Evolutionary conservation across 2,113 vertebrate species (phyloP).

Genomic region (Mesocricetus auratus): DNA sequence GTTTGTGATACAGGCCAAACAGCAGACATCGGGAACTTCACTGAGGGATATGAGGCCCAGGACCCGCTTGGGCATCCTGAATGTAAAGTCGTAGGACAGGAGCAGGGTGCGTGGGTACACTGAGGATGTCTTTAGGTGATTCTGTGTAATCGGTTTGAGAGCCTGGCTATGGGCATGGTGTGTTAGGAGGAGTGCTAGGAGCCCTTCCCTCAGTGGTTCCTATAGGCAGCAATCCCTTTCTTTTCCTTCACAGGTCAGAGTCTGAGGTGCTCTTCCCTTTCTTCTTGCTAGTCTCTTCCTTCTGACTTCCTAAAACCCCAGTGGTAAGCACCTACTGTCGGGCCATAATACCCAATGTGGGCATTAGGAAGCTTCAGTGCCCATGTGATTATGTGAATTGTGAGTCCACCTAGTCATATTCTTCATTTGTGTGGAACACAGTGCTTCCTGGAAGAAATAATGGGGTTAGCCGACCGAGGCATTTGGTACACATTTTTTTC

Average conservation of each 20-base stretch:
- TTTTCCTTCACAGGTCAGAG: not conserved
- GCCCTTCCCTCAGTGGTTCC: accelerated
- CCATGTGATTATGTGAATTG: not conserved
- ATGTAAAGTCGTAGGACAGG: not conserved
- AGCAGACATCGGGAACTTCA: not conserved
- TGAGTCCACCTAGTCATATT: not conserved
- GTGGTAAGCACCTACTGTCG: not conserved
- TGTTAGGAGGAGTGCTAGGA: not conserved
- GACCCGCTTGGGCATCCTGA: not conserved
- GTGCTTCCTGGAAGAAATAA: slow-evolving; percentile 11
- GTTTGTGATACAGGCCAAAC: not conserved
- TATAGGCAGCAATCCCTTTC: not conserved
- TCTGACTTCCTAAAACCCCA: not conserved
- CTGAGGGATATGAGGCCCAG: not conserved
- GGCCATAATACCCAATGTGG: not conserved
- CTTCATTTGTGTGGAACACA: not conserved
- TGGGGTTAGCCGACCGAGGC: not conserved
- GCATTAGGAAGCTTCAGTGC: not conserved
- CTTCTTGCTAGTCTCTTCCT: not conserved
- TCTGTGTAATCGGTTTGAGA: not conserved
- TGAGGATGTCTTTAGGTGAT: not conserved
- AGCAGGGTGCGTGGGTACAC: not conserved
- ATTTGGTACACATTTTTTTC: slow-evolving; percentile 17
- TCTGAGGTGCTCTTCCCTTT: not conserved
- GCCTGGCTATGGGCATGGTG: not conserved